These are phyloP conservation scores for Sinosuthora webbiana DNA, from an alignment of 2,113 vertebrate species.

Conservation along the genomic window DNA sequence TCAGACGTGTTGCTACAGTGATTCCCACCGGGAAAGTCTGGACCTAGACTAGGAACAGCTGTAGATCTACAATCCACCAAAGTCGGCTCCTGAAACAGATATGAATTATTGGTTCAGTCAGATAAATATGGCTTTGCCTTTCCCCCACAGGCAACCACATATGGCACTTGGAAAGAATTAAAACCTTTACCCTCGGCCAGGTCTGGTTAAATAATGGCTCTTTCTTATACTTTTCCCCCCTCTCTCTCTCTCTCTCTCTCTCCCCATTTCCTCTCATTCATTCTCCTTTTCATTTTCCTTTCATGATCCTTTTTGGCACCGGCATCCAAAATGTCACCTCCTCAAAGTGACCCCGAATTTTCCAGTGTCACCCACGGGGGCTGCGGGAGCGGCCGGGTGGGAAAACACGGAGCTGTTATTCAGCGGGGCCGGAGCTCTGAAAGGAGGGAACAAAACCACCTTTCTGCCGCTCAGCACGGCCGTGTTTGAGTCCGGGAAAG, in stretches of 20 bases:
- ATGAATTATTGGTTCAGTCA: slow-evolving; percentile 76
- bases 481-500: fast-evolving
- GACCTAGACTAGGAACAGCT: slow-evolving; percentile 72
- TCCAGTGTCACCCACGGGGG: slow-evolving; percentile 57
- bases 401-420: background rate
- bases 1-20: slow-evolving; percentile 73
- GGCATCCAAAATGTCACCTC: slow-evolving; percentile 40
- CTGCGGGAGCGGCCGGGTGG: background rate
- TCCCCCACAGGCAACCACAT: slow-evolving; percentile 65
- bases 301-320: slow-evolving; percentile 50
- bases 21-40: slow-evolving; percentile 71
- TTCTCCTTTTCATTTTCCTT: slow-evolving; percentile 62
- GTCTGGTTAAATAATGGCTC: slow-evolving; percentile 65
- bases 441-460: slow-evolving; percentile 23
- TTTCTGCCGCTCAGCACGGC: background rate
- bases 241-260: background rate
- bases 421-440: background rate
- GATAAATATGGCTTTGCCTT: slow-evolving; percentile 62
- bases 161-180: slow-evolving; percentile 72
- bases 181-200: slow-evolving; percentile 60
- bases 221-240: slow-evolving; percentile 55
- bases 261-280: slow-evolving; percentile 62
- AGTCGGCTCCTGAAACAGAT: slow-evolving; percentile 75
- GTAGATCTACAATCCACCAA: slow-evolving; percentile 68
- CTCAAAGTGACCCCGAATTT: slow-evolving; percentile 47